phyloP scores from a whole-genome alignment of 1,140 invertebrate genomes.

The Halesus radiatus region DNA sequence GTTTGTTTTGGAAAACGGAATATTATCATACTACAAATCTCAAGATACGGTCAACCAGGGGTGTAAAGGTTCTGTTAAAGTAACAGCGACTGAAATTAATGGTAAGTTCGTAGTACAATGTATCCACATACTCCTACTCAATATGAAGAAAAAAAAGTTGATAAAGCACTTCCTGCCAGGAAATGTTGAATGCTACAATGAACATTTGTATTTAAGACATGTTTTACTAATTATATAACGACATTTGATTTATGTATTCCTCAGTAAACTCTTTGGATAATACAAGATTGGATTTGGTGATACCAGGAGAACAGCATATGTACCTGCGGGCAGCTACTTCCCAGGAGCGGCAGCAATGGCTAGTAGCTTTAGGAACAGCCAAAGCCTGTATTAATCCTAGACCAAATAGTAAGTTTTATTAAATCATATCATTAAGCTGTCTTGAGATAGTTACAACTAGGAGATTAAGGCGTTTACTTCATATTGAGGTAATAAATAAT shows the following conservation, averaged over 20 bases:
- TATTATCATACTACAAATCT: constrained; percentile 86
- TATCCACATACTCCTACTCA: not conserved
- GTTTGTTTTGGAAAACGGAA: constrained; percentile 86
- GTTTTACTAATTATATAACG: not conserved
- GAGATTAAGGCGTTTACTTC: no score
- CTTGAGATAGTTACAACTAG: no score
- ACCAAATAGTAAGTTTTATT: constrained; percentile 42
- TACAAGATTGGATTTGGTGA: constrained; percentile 82
- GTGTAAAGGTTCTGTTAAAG: constrained; percentile 87
- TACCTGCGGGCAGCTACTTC: constrained; percentile 82
- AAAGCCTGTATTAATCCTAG: constrained; percentile 77
- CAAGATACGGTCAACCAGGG: constrained; percentile 87
- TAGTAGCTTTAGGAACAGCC: constrained; percentile 84
- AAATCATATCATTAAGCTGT: no score
- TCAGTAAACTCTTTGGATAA: constrained; percentile 81
- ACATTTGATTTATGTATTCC: constrained; percentile 56
- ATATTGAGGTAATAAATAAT: no score
- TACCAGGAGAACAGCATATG: constrained; percentile 86
- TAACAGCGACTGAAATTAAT: constrained; percentile 86
- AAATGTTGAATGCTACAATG: no score
- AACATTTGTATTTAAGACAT: not conserved
- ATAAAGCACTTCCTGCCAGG: no score
- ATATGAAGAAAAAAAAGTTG: no score
- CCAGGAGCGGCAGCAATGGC: constrained; percentile 84
- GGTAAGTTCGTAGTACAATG: constrained; percentile 68